These are phyloP conservation scores for Kryphioiulus occultus DNA, from an alignment of 2,888 invertebrate genomes.

Conservation along the genomic window DNA sequence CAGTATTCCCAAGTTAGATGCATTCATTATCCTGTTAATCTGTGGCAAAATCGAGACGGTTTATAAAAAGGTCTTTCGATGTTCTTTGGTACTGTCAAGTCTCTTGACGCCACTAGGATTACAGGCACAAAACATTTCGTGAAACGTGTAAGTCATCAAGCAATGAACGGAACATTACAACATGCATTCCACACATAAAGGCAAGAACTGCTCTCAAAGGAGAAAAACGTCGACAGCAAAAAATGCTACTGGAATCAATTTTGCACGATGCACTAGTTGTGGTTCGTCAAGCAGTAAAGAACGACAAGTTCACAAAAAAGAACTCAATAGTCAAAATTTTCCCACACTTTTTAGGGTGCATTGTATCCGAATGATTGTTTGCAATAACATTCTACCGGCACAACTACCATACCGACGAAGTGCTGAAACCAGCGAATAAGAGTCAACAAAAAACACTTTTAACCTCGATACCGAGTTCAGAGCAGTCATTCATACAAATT, in stretches of 20 bases:
- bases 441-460: constrained; percentile 5
- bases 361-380: constrained; percentile 5
- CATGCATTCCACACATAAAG: background rate
- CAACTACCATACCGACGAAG: constrained; percentile 5
- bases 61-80: no score
- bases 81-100: background rate
- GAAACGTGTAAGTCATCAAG: background rate
- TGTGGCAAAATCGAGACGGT: no score
- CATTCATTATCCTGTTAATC: no score
- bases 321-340: background rate
- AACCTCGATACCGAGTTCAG: background rate
- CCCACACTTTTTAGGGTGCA: constrained; percentile 5
- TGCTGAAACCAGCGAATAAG: background rate
- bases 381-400: constrained; percentile 5
- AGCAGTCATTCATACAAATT: background rate
- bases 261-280: constrained; percentile 5
- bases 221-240: background rate
- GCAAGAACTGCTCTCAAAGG: background rate
- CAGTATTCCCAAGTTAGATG: no score
- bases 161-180: background rate
- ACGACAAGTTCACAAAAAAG: background rate
- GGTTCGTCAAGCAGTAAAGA: constrained; percentile 5
- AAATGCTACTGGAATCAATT: background rate
- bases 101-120: background rate
- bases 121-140: background rate